phyloP scores from a whole-genome alignment of 2,888 invertebrate genomes.

The Apodemia hepburni region DNA sequence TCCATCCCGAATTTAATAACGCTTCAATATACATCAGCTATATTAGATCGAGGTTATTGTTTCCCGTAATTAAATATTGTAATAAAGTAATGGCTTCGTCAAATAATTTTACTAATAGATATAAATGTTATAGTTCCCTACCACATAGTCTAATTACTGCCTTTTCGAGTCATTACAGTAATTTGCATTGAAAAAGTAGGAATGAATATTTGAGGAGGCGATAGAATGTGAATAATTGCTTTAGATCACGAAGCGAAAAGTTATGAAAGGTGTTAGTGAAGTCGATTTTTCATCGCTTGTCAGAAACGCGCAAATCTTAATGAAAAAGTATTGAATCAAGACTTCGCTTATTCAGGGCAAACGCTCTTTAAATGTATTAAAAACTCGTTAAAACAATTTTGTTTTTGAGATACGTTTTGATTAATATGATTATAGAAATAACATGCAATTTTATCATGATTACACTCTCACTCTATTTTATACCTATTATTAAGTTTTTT shows the following conservation, averaged over 20 bases:
- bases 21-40: slow-evolving; percentile 29
- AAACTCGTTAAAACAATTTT: slow-evolving; percentile 14
- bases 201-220: slow-evolving; percentile 79
- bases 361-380: slow-evolving; percentile 21
- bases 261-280: slow-evolving; percentile 75
- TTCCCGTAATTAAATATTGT: slow-evolving; percentile 43
- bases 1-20: slow-evolving; percentile 31
- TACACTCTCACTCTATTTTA: too few relatives aligned
- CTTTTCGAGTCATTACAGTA: slow-evolving; percentile 71
- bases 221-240: slow-evolving; percentile 77
- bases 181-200: slow-evolving; percentile 72
- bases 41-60: slow-evolving; percentile 33
- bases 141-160: slow-evolving; percentile 57
- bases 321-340: slow-evolving; percentile 55
- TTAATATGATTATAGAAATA: too few relatives aligned
- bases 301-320: slow-evolving; percentile 68
- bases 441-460: too few relatives aligned
- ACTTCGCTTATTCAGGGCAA: slow-evolving; percentile 44
- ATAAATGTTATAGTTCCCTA: slow-evolving; percentile 44
- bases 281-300: slow-evolving; percentile 69
- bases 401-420: background rate
- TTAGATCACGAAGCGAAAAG: slow-evolving; percentile 79
- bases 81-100: slow-evolving; percentile 29
- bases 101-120: slow-evolving; percentile 21
- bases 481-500: too few relatives aligned